phyloP scores from a whole-genome alignment of 2,113 vertebrate species.

The Lanius collurio region DNA sequence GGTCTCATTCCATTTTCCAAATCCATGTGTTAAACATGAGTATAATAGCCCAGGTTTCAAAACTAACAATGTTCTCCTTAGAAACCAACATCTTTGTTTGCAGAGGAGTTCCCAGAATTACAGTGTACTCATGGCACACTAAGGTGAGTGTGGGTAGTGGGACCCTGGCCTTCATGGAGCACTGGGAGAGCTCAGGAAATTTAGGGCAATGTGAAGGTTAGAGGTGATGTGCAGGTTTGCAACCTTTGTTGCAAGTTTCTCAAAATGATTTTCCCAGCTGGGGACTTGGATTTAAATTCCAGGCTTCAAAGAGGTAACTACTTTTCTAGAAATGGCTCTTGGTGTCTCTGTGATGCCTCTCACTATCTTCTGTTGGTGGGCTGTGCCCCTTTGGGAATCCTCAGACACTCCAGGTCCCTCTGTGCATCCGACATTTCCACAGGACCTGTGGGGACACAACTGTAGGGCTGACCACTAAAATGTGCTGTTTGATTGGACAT shows the following conservation, averaged over 20 bases:
- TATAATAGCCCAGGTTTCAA: conserved; percentile 17
- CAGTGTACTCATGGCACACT: neutral
- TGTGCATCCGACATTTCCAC: neutral
- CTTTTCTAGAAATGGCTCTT: neutral
- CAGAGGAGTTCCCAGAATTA: neutral
- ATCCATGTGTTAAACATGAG: neutral
- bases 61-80: neutral
- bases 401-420: neutral
- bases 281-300: neutral
- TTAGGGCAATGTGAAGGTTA: neutral
- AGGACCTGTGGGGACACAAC: neutral
- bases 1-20: conserved; percentile 23
- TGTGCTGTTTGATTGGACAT: conserved; percentile 10
- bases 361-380: neutral
- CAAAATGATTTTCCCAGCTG: neutral
- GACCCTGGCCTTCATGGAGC: neutral
- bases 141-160: neutral
- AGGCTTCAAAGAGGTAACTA: neutral
- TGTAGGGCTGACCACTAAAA: neutral
- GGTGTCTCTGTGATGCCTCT: neutral
- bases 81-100: neutral
- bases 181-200: neutral
- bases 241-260: neutral
- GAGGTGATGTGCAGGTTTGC: neutral
- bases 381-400: neutral